Evolutionary conservation across 2,797 vertebrate species (phyloP), one percentile per base, ranked within the genome.

Genomic region (Gymnodraco acuticeps): DNA sequence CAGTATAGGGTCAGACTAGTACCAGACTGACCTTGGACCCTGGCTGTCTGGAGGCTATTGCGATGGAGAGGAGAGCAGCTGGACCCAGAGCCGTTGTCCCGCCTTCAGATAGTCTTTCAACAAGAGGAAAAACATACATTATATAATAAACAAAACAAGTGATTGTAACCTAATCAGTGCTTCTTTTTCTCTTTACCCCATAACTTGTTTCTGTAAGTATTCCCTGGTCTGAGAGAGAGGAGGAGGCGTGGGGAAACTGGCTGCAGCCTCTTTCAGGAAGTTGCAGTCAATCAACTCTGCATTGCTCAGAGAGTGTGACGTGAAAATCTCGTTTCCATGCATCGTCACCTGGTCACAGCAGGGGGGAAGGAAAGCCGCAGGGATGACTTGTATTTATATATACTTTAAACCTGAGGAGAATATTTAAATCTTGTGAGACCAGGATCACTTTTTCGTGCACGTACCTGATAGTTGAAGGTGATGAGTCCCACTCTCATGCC

Each of bases 1-100:
- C 33, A 38, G 33, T 38, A 38, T 38, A 38, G 7, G 33, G 33
- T 38, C 33, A 0, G 33, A 38, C 33, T 38, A 38, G 33, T 9
- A 38, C 1, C 33, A 33, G 50, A 61, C 43, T 54, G 48, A 94
- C 95, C 86, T 94, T 95, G 20, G 95, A 95, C 19, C 94, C 94
- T 16, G 92, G 91, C 15, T 92, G 87, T 77, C 87, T 93, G 69
- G 94, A 94, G 9, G 95, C 95, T 73, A 91, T 91, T 1, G 88
- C 81, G 41, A 95, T 89, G 4, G 93, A 82, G 38, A 95, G 62
- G 3, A 94, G 88, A 68, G 93, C 90, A 54, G 95, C 94, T n/a
- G 95, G 94, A 56, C 95, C 95, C 19, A 95, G 83, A 52, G 94
- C 94, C 14, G 93, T 95, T 53, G 87, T 74, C 20, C 94, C 95